Evolutionary conservation across 1,140 invertebrate species (phyloP).

Genomic region (Cydia amplana): DNA sequence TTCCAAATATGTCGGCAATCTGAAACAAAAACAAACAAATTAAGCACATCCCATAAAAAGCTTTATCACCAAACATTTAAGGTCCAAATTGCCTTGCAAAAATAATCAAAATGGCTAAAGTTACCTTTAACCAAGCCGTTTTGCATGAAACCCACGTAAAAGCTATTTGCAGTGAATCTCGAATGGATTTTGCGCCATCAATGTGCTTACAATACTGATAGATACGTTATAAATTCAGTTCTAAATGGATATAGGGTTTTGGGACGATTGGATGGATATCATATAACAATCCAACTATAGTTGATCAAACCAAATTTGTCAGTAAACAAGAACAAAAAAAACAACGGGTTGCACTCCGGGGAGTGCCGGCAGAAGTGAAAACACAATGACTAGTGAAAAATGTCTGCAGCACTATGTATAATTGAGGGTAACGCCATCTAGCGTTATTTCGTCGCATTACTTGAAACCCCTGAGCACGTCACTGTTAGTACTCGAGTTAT

Average conservation of each 20-base stretch:
- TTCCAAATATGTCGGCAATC: constrained; percentile 10
- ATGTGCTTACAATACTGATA: not conserved
- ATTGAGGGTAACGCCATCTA: too few relatives aligned
- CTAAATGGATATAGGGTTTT: not conserved
- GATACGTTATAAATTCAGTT: not conserved
- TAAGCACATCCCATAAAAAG: not conserved
- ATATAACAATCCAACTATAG: too few relatives aligned
- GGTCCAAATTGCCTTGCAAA: not conserved
- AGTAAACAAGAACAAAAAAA: too few relatives aligned
- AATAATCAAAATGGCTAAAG: not conserved
- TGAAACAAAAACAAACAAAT: constrained; percentile 16
- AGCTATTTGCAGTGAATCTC: constrained; percentile 17
- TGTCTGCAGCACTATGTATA: too few relatives aligned
- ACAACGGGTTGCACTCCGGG: too few relatives aligned
- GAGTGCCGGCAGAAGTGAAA: too few relatives aligned
- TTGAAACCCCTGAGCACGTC: too few relatives aligned
- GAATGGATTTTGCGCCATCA: constrained; percentile 5
- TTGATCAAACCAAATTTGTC: too few relatives aligned
- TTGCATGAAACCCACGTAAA: constrained; percentile 16
- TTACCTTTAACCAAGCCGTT: constrained; percentile 18
- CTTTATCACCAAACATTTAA: not conserved
- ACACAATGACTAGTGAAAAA: too few relatives aligned
- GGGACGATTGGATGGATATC: not conserved
- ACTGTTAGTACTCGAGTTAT: too few relatives aligned
- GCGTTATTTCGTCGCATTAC: too few relatives aligned